phyloP scores from a whole-genome alignment of 1,140 invertebrate species.

The Zaprionus capensis region DNA sequence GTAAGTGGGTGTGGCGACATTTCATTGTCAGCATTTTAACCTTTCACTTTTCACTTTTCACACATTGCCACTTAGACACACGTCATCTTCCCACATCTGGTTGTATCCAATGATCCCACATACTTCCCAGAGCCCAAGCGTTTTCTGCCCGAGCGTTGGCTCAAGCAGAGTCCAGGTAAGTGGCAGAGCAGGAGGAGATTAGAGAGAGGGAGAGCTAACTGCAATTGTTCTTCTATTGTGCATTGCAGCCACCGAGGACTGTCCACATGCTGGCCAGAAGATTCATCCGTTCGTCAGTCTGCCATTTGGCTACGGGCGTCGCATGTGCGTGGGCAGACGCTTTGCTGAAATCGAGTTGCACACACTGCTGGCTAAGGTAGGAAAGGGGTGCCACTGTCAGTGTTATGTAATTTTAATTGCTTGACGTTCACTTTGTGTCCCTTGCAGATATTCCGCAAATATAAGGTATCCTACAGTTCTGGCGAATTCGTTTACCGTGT shows the following conservation, averaged over 20 bases:
- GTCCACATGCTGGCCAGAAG: constrained; percentile 83
- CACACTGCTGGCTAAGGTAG: constrained; percentile 87
- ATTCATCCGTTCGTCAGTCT: constrained; percentile 90
- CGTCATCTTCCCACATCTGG: constrained; percentile 92
- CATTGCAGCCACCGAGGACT: constrained; percentile 37
- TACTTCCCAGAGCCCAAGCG: constrained; percentile 88
- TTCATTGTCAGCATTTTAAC: constrained; percentile 6
- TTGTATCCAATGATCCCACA: constrained; percentile 90
- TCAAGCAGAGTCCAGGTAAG: constrained; percentile 84
- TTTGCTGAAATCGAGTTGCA: constrained; percentile 93
- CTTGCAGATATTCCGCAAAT: constrained; percentile 88
- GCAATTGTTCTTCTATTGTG: not conserved
- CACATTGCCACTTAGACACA: constrained; percentile 86
- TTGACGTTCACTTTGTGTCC: constrained; percentile 50
- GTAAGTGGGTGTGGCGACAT: constrained; percentile 85
- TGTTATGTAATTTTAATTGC: constrained; percentile 4
- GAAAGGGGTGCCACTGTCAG: not conserved
- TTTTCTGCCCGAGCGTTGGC: constrained; percentile 92
- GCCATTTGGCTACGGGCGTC: constrained; percentile 92
- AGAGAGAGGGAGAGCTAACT: not conserved
- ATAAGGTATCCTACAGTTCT: constrained; percentile 87
- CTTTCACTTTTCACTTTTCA: constrained; percentile 75
- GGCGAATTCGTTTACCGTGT: constrained; percentile 88
- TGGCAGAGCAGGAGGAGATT: not conserved
- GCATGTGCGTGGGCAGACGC: constrained; percentile 92